Evolutionary conservation across 2,113 vertebrate species (phyloP).

Genomic region (Haliaeetus leucogaster): DNA sequence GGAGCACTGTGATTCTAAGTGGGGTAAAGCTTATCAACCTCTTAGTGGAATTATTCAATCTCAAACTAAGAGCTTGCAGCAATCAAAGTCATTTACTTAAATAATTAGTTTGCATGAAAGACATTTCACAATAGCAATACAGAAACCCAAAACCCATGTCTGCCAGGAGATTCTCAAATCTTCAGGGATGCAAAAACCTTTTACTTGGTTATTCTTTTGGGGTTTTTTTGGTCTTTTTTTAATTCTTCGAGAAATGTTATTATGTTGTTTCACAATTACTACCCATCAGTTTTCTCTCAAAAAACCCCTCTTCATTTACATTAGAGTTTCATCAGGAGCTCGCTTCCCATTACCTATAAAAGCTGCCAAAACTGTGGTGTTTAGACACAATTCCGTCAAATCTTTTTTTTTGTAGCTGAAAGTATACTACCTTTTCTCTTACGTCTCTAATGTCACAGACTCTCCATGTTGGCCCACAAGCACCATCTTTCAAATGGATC

Average conservation of each 20-base stretch:
- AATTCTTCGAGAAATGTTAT: not conserved
- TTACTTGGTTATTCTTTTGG: not conserved
- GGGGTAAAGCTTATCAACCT: not conserved
- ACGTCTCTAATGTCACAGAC: no score
- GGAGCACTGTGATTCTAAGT: not conserved
- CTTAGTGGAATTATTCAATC: not conserved
- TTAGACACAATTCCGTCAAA: not conserved
- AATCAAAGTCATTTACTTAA: not conserved
- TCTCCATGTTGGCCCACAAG: not conserved
- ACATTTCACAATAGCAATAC: not conserved
- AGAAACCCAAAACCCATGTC: not conserved
- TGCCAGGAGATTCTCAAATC: not conserved
- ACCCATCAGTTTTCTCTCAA: not conserved
- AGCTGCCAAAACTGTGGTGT: not conserved
- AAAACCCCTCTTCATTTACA: not conserved
- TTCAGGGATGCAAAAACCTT: not conserved
- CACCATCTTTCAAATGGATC: not conserved
- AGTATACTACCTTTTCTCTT: no score
- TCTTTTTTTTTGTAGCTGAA: not conserved
- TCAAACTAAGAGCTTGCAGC: not conserved
- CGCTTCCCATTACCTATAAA: not conserved
- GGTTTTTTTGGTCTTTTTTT: not conserved
- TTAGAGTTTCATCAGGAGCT: not conserved
- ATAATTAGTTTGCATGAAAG: not conserved
- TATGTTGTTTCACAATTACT: not conserved